These are phyloP conservation scores for Pristis pectinata DNA, from an alignment of 2,797 vertebrate species.

Conservation along the genomic window DNA sequence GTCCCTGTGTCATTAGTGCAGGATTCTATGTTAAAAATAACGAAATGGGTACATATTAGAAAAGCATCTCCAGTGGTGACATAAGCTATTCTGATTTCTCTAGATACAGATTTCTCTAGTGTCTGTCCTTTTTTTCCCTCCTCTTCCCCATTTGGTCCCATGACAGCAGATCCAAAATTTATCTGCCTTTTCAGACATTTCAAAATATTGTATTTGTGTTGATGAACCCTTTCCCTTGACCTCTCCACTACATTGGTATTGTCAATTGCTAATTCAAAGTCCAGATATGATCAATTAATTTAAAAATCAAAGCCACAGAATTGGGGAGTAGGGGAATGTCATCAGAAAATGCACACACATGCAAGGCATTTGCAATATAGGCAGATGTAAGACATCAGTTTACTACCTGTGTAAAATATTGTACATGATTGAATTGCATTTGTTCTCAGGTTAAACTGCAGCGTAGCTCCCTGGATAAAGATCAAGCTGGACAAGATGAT, in stretches of 20 bases:
- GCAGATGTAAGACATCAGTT: not conserved
- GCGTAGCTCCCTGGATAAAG: constrained; percentile 52
- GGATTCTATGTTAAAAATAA: not conserved
- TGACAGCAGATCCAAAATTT: not conserved
- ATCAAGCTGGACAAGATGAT: constrained; percentile 61
- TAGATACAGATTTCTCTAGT: not conserved
- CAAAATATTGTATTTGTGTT: not conserved
- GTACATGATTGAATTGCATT: not conserved
- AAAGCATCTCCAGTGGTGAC: not conserved
- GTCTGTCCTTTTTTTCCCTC: no score
- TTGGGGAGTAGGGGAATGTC: not conserved
- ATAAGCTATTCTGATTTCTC: not conserved
- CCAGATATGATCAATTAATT: no score
- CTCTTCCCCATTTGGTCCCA: not conserved
- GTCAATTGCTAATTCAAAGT: no score
- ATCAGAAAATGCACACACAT: not conserved
- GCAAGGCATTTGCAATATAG: not conserved
- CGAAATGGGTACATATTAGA: not conserved
- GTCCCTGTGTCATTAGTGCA: not conserved
- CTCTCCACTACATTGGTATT: no score
- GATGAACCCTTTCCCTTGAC: not conserved
- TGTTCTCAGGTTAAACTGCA: constrained; percentile 23
- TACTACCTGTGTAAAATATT: not conserved
- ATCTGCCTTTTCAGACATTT: no score
- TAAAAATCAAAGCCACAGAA: no score